Evolutionary conservation across 92 coral and sea anemone species (phyloP).

Genomic region (Parazoanthus atlanticus): DNA sequence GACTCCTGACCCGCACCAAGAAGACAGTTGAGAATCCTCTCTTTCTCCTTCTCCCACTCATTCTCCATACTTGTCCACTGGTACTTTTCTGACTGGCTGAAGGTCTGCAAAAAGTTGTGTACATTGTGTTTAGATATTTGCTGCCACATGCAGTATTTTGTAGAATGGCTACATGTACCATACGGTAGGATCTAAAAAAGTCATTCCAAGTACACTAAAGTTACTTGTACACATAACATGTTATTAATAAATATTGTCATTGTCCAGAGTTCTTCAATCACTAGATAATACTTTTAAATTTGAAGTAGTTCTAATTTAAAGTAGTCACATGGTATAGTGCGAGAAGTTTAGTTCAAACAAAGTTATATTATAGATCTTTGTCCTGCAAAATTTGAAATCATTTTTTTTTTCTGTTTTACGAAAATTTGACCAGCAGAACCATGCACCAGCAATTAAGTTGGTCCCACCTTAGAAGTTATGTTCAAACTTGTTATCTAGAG

Average conservation of each 20-base stretch:
- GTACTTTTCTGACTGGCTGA: conserved; percentile 86
- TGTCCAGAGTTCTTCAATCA: too few species aligned
- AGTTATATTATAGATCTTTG: too few species aligned
- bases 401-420: too few species aligned
- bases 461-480: neutral
- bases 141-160: neutral
- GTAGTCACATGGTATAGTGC: too few species aligned
- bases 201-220: neutral
- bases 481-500: neutral
- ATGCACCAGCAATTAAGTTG: too few species aligned
- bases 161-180: neutral
- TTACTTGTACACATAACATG: too few species aligned
- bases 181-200: neutral
- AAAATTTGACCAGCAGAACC: too few species aligned
- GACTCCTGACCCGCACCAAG: conserved; percentile 96
- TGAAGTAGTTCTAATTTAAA: too few species aligned
- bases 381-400: too few species aligned
- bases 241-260: too few species aligned
- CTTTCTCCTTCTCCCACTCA: conserved; percentile 97
- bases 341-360: too few species aligned
- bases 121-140: neutral
- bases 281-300: too few species aligned
- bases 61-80: conserved; percentile 97
- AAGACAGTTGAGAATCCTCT: conserved; percentile 88
- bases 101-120: conserved; percentile 67